phyloP scores from a whole-genome alignment of 2,888 invertebrate species.

The Drosophila prostipennis region DNA sequence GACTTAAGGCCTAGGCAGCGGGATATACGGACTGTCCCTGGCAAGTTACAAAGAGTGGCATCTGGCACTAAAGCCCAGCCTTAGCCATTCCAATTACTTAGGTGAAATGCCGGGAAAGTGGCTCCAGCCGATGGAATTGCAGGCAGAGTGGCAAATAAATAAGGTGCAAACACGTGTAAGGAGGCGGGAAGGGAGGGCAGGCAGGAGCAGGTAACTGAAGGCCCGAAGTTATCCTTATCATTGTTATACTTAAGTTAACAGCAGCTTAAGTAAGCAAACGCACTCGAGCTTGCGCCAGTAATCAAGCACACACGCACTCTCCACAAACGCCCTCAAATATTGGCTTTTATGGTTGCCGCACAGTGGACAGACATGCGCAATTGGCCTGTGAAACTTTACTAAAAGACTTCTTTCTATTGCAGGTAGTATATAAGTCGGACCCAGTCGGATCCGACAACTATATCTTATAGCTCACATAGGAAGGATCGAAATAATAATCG shows the following conservation, averaged over 20 bases:
- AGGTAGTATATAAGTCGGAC: too few relatives aligned
- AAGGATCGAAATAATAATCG: too few relatives aligned
- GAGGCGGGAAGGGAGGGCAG: background rate
- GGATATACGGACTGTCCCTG: background rate
- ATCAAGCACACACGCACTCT: constrained; percentile 56
- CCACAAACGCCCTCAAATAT: constrained; percentile 18
- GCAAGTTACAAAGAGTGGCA: constrained; percentile 33
- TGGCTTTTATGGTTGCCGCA: constrained; percentile 41
- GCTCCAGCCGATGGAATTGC: constrained; percentile 33
- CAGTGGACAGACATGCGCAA: constrained; percentile 36
- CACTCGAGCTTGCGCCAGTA: constrained; percentile 49
- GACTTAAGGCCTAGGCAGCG: constrained; percentile 7
- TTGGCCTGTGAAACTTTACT: background rate
- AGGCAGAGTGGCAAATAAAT: constrained; percentile 49
- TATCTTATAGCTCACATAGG: too few relatives aligned
- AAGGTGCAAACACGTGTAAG: constrained; percentile 63
- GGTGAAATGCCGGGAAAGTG: constrained; percentile 64
- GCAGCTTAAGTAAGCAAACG: constrained; percentile 68
- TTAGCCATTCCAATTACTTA: constrained; percentile 71
- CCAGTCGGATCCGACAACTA: too few relatives aligned
- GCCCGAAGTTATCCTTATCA: constrained; percentile 76
- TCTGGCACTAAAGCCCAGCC: constrained; percentile 41
- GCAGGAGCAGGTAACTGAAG: constrained; percentile 13
- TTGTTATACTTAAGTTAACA: constrained; percentile 81
- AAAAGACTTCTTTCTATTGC: too few relatives aligned